phyloP scores from a whole-genome alignment of 92 coral and sea anemone genomes.

The Pocillopora grandis region DNA sequence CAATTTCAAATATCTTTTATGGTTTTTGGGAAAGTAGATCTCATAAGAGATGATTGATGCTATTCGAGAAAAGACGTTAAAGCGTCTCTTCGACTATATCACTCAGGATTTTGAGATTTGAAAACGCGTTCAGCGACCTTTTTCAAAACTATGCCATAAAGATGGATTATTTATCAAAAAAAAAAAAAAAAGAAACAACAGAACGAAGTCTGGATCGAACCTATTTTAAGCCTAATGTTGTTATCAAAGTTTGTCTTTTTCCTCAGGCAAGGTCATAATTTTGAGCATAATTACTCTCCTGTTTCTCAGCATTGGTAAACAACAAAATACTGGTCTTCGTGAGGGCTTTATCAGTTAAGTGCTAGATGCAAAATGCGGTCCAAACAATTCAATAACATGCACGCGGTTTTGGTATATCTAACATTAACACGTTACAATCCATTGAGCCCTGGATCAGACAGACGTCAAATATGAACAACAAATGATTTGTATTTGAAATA shows the following conservation, averaged over 20 bases:
- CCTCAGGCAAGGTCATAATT: background rate
- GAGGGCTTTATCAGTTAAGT: too few species aligned
- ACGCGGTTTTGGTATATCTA: too few species aligned
- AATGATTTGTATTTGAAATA: too few species aligned
- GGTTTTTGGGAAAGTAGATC: background rate
- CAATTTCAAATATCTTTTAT: background rate
- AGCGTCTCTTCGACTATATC: conserved; percentile 5
- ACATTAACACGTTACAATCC: too few species aligned
- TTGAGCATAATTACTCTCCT: too few species aligned
- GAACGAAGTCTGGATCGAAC: background rate
- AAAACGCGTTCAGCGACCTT: background rate
- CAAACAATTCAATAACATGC: too few species aligned
- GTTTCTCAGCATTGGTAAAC: too few species aligned
- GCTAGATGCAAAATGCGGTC: too few species aligned
- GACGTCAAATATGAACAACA: too few species aligned
- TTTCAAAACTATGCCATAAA: background rate
- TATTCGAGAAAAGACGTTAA: background rate
- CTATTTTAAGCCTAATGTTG: background rate
- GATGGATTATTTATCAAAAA: background rate
- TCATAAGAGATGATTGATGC: background rate
- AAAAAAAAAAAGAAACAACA: too few species aligned
- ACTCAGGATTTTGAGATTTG: background rate
- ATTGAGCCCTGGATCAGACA: too few species aligned
- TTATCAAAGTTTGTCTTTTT: background rate
- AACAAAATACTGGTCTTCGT: too few species aligned